Conservation (phyloP, 1,140 invertebrate species). For the Drosophila tropicalis region DNA sequence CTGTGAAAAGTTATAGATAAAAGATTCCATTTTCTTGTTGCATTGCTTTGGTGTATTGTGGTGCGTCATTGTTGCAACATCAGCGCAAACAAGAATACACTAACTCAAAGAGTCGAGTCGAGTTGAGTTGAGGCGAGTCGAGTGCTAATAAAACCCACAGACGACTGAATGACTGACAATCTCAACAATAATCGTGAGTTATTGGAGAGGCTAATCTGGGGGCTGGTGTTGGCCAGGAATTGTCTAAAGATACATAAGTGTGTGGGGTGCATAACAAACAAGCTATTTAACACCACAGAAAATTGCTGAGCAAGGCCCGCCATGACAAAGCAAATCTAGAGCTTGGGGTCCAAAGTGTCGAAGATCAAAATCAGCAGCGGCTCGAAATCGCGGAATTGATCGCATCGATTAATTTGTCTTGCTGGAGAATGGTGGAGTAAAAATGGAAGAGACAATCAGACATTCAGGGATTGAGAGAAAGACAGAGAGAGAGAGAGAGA, state of each 20-base stretch:
- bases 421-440: slow-evolving; percentile 16
- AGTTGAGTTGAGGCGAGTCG: slow-evolving; percentile 28
- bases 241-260: slow-evolving; percentile 27
- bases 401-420: slow-evolving; percentile 83
- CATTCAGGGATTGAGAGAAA: neutral
- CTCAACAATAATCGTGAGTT: slow-evolving; percentile 76
- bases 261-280: slow-evolving; percentile 74
- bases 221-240: slow-evolving; percentile 46
- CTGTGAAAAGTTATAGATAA: slow-evolving; percentile 28
- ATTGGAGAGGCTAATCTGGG: slow-evolving; percentile 73
- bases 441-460: slow-evolving; percentile 11
- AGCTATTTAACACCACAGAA: slow-evolving; percentile 76
- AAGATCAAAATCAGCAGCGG: slow-evolving; percentile 81
- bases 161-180: slow-evolving; percentile 73
- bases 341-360: slow-evolving; percentile 69
- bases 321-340: slow-evolving; percentile 61
- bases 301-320: slow-evolving; percentile 68
- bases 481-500: too few relatives aligned
- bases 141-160: slow-evolving; percentile 75
- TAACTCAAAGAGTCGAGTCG: slow-evolving; percentile 19
- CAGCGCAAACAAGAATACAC: slow-evolving; percentile 65
- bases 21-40: slow-evolving; percentile 44
- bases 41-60: slow-evolving; percentile 34
- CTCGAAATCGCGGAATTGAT: slow-evolving; percentile 72
- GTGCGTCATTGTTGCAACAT: slow-evolving; percentile 82